Conservation (phyloP, 2,797 vertebrate genomes). For the Sebastes oblongus region DNA sequence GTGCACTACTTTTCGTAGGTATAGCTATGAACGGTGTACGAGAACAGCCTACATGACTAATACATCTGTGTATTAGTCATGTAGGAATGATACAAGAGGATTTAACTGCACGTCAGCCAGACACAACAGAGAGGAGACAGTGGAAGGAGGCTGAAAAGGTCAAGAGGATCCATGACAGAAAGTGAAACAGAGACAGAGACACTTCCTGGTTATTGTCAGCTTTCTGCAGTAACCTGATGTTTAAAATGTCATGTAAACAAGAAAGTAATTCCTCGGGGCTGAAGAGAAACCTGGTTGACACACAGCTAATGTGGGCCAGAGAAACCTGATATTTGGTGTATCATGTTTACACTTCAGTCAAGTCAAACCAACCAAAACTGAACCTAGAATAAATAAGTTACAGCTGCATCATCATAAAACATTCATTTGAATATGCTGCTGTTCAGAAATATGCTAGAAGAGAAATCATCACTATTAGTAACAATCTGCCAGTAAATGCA, state of each 20-base stretch:
- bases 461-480: not conserved
- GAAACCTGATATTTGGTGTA: not conserved
- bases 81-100: conserved; percentile 5
- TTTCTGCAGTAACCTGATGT: not conserved
- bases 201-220: not conserved
- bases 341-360: not conserved
- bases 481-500: not conserved
- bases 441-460: not conserved
- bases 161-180: not conserved
- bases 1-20: too few relatives aligned
- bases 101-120: not conserved
- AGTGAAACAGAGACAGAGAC: not conserved
- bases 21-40: too few relatives aligned
- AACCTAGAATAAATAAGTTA: not conserved
- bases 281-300: not conserved
- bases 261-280: not conserved
- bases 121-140: not conserved
- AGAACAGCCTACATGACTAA: too few relatives aligned
- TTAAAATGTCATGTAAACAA: not conserved
- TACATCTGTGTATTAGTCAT: conserved; percentile 7
- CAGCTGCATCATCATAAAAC: not conserved
- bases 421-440: not conserved
- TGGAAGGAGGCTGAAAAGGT: not conserved
- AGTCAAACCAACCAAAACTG: not conserved
- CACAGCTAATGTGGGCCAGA: not conserved